Base-by-base conservation (phyloP, 1,140 invertebrate genomes). In the Zaprionus camerounensis region DNA sequence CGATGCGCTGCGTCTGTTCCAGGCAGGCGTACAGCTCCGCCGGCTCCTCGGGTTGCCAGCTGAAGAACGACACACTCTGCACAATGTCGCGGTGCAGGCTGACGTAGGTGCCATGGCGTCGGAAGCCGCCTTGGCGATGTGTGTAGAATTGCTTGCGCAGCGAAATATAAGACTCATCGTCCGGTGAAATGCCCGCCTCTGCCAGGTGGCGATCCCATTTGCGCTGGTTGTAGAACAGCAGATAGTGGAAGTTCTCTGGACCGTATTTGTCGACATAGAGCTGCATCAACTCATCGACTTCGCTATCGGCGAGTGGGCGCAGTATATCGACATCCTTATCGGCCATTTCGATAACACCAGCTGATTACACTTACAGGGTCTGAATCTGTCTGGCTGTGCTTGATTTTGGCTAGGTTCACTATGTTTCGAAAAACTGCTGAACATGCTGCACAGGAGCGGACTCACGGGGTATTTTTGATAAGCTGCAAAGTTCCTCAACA, bases 1-100 rank as follows among this genome's bases (percentile, higher is more conserved):
- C 71, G 17, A 92, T 92, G 22, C 67, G 79, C 1, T 78, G 49
- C 0, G 91, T 91, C 11, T 80, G 70, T 73, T 79, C 72, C 41
- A 92, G 67, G 36, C 91, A 92, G n/a, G 76, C 71, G 31, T 72
- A 83, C 13, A 92, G 36, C 57, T 92, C 87, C 15, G 17, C 9
- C 0, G 46, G 49, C 0, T 56, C 57, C 1, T 68, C 55, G 13
- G 81, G 44, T 26, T 92, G 82, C 91, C 91, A 92, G 20, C 80
- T 81, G 41, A 78, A 82, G 68, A 92, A 92, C 9, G 84, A 81
- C 0, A 92, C 77, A 38, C 91, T 92, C 62, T 92, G 91, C 34
- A 92, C 78, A 26, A 92, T 41, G 68, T 92, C 91, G 11, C 63
- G 72, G 44, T 92, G 91, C 6, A 92, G 72, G 13, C 84, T 88